Conservation (phyloP, 2,113 vertebrate genomes). For the Chaetodon auriga region DNA sequence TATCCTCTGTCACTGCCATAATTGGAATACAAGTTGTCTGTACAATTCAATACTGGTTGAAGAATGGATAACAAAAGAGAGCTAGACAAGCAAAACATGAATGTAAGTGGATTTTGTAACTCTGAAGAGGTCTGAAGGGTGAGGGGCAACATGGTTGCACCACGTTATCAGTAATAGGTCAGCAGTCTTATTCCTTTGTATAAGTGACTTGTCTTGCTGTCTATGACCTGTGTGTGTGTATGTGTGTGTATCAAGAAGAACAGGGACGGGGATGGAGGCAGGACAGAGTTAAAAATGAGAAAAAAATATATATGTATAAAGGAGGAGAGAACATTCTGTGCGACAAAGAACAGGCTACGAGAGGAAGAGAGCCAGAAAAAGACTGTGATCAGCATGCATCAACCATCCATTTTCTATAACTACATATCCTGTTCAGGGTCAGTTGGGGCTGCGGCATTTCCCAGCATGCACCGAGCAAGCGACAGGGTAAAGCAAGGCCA, state of each 20-base stretch:
- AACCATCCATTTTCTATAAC: neutral
- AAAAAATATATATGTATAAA: too few species aligned
- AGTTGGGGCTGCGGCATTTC: neutral
- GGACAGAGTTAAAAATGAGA: neutral
- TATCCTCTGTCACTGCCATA: neutral
- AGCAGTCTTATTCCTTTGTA: too few species aligned
- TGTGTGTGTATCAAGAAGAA: too few species aligned
- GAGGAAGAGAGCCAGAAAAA: neutral
- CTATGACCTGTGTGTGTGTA: too few species aligned
- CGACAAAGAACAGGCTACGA: too few species aligned
- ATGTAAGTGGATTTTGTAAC: too few species aligned
- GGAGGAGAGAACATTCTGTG: too few species aligned
- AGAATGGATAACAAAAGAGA: too few species aligned
- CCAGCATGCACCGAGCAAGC: neutral
- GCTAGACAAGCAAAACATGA: too few species aligned
- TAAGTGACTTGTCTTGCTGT: too few species aligned
- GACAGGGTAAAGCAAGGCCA: neutral
- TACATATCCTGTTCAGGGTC: neutral
- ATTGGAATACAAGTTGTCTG: neutral
- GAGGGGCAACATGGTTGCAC: neutral
- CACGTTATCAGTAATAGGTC: neutral
- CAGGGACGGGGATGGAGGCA: neutral
- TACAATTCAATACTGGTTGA: neutral
- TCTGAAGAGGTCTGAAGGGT: too few species aligned
- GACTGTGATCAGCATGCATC: neutral